Conservation (phyloP, 35 echinoderm and acorn worm genomes). For the Nesometra sesokonis region DNA sequence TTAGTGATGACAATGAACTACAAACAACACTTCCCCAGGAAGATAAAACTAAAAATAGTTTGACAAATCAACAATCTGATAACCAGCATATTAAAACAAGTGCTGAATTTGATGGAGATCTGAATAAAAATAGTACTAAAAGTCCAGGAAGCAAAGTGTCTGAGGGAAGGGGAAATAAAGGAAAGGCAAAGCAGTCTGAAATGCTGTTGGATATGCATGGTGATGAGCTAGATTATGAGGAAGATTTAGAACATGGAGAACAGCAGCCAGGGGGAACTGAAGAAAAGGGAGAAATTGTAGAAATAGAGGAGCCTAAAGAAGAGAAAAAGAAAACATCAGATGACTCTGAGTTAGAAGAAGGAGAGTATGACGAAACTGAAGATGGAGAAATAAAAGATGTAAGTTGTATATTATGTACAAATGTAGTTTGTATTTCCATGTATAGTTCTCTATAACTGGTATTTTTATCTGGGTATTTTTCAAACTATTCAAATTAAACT, state of each 20-base stretch:
- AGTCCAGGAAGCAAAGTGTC: background rate
- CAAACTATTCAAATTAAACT: no score
- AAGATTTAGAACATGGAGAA: slow-evolving; percentile 77
- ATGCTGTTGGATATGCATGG: slow-evolving; percentile 48
- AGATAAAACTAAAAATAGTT: background rate
- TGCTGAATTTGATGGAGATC: background rate
- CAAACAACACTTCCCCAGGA: background rate
- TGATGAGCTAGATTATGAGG: slow-evolving; percentile 82
- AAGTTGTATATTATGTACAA: no score
- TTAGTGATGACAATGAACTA: background rate
- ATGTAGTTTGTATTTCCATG: no score
- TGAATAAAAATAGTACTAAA: background rate
- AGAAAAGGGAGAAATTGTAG: slow-evolving; percentile 9
- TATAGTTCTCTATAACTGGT: no score
- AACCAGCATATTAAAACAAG: background rate
- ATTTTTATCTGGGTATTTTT: no score
- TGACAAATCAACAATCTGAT: slow-evolving; percentile 3
- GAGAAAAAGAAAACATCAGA: background rate
- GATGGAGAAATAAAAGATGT: slow-evolving; percentile 17
- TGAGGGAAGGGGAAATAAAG: background rate
- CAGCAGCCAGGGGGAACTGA: background rate
- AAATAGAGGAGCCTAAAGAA: slow-evolving; percentile 5
- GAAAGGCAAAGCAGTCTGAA: background rate
- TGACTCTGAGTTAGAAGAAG: slow-evolving; percentile 18
- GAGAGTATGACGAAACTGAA: slow-evolving; percentile 21